A percentile compares a stretch with the other conserved stretches of the same genome.
Conservation (phyloP, 2,797 vertebrate species). For the Notolabrus celidotus region DNA sequence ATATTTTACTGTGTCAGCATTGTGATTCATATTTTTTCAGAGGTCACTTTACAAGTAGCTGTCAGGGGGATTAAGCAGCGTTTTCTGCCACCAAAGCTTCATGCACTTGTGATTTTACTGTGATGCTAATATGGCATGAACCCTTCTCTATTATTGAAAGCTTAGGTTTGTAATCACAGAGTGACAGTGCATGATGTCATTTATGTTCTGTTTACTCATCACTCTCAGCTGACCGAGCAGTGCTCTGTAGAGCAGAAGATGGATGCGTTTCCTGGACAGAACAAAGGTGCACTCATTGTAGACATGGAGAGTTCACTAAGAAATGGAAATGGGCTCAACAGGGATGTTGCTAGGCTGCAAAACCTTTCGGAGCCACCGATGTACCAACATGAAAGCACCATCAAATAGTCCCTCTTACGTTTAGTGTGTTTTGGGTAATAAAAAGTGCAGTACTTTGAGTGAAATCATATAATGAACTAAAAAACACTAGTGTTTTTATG, state of each 20-base stretch:
- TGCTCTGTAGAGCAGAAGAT: constrained; percentile 44
- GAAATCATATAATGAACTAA: too few relatives aligned
- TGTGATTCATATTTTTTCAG: constrained; percentile 25
- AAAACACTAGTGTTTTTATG: too few relatives aligned
- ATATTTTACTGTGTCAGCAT: constrained; percentile 22
- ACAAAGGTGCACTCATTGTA: constrained; percentile 14
- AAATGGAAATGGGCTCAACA: constrained; percentile 28
- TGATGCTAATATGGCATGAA: constrained; percentile 39
- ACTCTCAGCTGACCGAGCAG: constrained; percentile 45
- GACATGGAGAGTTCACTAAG: constrained; percentile 1
- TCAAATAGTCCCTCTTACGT: not conserved
- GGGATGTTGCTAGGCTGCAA: constrained; percentile 12
- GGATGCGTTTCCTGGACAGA: constrained; percentile 27
- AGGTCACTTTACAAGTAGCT: constrained; percentile 32
- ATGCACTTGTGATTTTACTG: constrained; percentile 45
- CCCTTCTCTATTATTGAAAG: constrained; percentile 32
- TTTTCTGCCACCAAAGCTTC: constrained; percentile 38
- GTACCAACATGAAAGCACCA: constrained; percentile 11
- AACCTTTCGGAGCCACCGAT: constrained; percentile 12
- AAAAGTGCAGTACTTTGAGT: too few relatives aligned
- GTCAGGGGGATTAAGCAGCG: constrained; percentile 39
- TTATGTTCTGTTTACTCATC: constrained; percentile 35
- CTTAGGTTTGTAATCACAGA: constrained; percentile 27
- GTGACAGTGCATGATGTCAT: constrained; percentile 33
- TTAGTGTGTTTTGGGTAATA: too few relatives aligned